A percentile compares a stretch with the other conserved stretches of the same genome.
Conservation (phyloP, 2,888 invertebrate genomes). For the Lissonota sp. region DNA sequence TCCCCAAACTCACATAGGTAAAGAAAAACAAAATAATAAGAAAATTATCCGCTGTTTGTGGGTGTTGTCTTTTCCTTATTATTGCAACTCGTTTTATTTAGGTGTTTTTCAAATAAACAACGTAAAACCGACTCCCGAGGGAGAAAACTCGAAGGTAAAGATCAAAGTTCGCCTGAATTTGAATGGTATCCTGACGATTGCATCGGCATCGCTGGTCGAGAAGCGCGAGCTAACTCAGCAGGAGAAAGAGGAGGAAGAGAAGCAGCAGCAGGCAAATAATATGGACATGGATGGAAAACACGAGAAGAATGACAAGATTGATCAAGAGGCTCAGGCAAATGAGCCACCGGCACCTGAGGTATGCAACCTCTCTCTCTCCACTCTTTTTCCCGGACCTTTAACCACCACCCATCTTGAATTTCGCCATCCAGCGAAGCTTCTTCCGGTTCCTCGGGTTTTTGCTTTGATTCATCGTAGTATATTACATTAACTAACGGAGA, state of each 20-base stretch:
- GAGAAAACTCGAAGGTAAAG: constrained; percentile 97
- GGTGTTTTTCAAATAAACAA: constrained; percentile 92
- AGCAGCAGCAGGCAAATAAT: constrained; percentile 73
- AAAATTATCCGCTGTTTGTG: not conserved
- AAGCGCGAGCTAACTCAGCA: constrained; percentile 84
- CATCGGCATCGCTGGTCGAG: constrained; percentile 93
- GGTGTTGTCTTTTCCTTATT: not conserved
- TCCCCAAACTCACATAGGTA: constrained; percentile 92
- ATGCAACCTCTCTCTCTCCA: constrained; percentile 45
- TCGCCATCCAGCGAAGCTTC: not conserved
- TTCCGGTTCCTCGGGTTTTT: not conserved
- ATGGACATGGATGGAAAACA: constrained; percentile 73
- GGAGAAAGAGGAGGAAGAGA: constrained; percentile 81
- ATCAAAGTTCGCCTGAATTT: constrained; percentile 97
- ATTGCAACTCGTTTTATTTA: constrained; percentile 74
- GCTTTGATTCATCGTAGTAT: constrained; percentile 27
- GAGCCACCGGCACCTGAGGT: constrained; percentile 81
- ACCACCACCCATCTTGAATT: constrained; percentile 1
- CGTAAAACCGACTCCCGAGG: constrained; percentile 93
- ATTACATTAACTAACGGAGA: not conserved
- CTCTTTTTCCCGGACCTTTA: not conserved
- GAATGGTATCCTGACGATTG: constrained; percentile 95
- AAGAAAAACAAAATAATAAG: constrained; percentile 66
- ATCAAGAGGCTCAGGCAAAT: constrained; percentile 81
- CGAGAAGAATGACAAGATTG: constrained; percentile 79